Evolutionary conservation across 2,113 vertebrate genomes (phyloP), one percentile per base, ranked within the genome.

Genomic region (Cinclus cinclus): DNA sequence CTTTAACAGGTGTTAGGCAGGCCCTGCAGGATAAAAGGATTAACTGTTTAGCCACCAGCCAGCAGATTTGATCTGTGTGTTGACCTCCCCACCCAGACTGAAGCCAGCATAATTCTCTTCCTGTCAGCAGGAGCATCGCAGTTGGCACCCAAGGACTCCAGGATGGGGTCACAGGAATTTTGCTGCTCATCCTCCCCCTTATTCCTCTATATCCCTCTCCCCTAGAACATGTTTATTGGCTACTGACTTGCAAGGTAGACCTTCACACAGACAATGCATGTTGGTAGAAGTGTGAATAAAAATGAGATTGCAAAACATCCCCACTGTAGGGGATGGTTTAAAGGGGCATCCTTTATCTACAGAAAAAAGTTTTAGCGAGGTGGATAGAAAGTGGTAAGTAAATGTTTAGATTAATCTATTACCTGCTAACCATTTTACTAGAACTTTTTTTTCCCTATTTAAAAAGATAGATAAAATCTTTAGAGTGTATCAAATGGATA

Each of bases 211-310:
- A 69, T 31, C 23, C 21, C 8, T 58, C 12, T 70, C 16, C 7
- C 24, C 7, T 7, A 56, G 24, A 24, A 70, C 2, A 14, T 2
- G 1, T 1, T 67, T 10, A 37, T 10, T 37, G 13, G 24, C 11
- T 35, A 11, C 28, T 20, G 7, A 15, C 19, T 52, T 70, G 25
- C 25, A 42, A 47, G 25, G 28, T 5, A 85, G 52, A 55, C 7
- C 4, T 42, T 24, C 19, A 19, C 9, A 14, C 2, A 39, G 30
- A 47, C 2, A n/a, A 28, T 6, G 5, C 0, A 5, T 55, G n/a
- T 58, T 50, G 23, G 10, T 68, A 24, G 21, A 87, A 55, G 10
- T 33, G 3, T 75, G 28, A 55, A 53, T 56, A 42, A 90, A 80
- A 3, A 31, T 10, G 4, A 19, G 16, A 44, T 60, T 91, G 21